Conservation (phyloP, 2,888 invertebrate species). For the Tridacna crocea region DNA sequence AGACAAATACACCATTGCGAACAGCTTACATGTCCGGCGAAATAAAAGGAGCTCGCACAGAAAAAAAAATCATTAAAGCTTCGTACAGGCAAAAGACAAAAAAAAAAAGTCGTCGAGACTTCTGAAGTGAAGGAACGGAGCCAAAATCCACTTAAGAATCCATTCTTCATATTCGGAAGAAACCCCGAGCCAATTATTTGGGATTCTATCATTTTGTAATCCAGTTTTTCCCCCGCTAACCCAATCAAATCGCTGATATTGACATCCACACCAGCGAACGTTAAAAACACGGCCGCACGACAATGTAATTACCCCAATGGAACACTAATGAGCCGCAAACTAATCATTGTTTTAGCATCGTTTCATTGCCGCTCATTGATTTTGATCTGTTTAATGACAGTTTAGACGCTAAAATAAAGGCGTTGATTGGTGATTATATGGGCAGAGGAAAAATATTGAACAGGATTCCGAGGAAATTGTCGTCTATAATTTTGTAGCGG, state of each 20-base stretch:
- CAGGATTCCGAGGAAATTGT: slow-evolving; percentile 8
- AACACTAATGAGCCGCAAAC: slow-evolving; percentile 61
- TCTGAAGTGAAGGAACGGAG: slow-evolving; percentile 5
- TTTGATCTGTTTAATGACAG: slow-evolving; percentile 30
- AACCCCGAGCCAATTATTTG: slow-evolving; percentile 27
- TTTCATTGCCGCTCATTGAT: slow-evolving; percentile 61
- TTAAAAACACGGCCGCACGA: slow-evolving; percentile 36
- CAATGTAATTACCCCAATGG: slow-evolving; percentile 52
- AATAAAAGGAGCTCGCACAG: too few relatives aligned
- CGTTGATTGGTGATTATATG: slow-evolving; percentile 30
- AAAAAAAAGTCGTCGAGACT: background rate
- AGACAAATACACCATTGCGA: too few relatives aligned
- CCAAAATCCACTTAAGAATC: slow-evolving; percentile 26
- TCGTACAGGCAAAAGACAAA: background rate
- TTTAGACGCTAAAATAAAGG: slow-evolving; percentile 35
- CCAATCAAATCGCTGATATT: slow-evolving; percentile 57
- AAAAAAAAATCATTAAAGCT: too few relatives aligned
- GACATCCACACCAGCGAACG: slow-evolving; percentile 36
- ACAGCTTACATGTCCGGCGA: too few relatives aligned
- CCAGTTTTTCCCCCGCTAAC: slow-evolving; percentile 51
- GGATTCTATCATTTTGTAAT: slow-evolving; percentile 41
- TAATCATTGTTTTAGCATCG: slow-evolving; percentile 73
- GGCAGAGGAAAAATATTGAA: slow-evolving; percentile 23
- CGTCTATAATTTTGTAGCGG: slow-evolving; percentile 1
- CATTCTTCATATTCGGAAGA: slow-evolving; percentile 26